Base-by-base conservation (phyloP, 2,113 vertebrate species). In the Callipepla squamata region DNA sequence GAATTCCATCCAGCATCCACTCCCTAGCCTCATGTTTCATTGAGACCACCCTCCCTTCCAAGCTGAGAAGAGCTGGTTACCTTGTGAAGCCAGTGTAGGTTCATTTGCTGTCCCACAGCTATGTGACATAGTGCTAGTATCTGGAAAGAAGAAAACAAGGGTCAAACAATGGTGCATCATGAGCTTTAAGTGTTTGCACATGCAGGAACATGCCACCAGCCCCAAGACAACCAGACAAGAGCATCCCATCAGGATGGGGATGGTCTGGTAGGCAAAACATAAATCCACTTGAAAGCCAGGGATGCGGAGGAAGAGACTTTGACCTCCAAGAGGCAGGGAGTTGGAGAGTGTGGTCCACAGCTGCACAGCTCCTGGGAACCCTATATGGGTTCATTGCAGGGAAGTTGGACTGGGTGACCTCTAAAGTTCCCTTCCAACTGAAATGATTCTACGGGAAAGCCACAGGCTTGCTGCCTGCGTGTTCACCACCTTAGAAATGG, bases 21-120 rank as follows among this genome's bases (percentile, higher is more conserved):
- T 47, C 69, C 61, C 85, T 9, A 11, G 20, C 13, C 4, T 59
- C 47, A 12, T 0, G 0, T 22, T 58, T 78, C 32, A 15, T 18
- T 17, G 1, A 76, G 9, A 13, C 6, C 28, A 28, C 18, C 23
- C n/a, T 65, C 17, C 20, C 36, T 70, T 48, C 7, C 59, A 36
- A 72, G 65, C 23, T 28, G 12, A 4, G 8, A 13, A 67, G 34
- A 32, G 63, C 7, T 38, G 10, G 42, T 94, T 96, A 99, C 99
- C 99, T 99, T 99, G 97, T 99, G 99, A 85, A 99, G 97, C 99
- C 99, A 99, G 97, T 98, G 98, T n/a, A 99, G 97, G 90, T 99
- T 99, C 95, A 99, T 97, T 96, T 99, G 99, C 93, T 99, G 99
- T 45, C 99, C 99, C 97, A 99, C 97, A 6, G 98, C 98, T 19